These are phyloP conservation scores for Euura lappo DNA, from an alignment of 1,140 invertebrate genomes.

Conservation along the genomic window DNA sequence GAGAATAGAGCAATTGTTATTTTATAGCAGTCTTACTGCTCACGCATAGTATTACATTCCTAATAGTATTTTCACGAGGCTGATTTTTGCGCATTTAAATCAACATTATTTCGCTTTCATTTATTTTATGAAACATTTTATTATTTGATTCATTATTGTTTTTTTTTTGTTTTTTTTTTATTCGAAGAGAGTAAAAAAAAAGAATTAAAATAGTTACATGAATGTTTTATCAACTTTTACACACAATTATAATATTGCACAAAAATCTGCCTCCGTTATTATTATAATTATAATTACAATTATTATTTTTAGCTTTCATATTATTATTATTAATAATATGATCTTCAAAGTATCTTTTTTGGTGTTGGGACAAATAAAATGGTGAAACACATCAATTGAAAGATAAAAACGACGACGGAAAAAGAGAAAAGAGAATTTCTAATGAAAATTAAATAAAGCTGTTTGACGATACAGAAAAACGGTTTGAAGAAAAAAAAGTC, in stretches of 20 bases:
- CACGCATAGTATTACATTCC: constrained; percentile 5
- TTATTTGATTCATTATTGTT: background rate
- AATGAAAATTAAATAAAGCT: background rate
- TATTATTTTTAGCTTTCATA: background rate
- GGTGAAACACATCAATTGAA: background rate
- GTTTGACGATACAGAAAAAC: background rate
- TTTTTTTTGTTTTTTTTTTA: background rate
- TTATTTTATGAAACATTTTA: background rate
- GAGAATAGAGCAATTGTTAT: constrained; percentile 3
- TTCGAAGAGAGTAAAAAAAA: no score
- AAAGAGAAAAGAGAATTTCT: background rate
- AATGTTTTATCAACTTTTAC: no score
- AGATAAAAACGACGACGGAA: background rate
- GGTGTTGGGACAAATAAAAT: background rate
- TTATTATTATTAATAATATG: no score
- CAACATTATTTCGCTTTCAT: background rate
- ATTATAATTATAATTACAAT: background rate
- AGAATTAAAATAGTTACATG: no score
- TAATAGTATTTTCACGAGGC: background rate
- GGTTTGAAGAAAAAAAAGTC: background rate
- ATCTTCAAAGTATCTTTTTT: background rate
- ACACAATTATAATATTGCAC: background rate
- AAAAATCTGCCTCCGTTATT: constrained; percentile 1
- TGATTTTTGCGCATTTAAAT: background rate
- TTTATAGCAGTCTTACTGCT: constrained; percentile 2